Evolutionary conservation across 2,113 vertebrate genomes (phyloP).

Genomic region (Mustelus asterias): DNA sequence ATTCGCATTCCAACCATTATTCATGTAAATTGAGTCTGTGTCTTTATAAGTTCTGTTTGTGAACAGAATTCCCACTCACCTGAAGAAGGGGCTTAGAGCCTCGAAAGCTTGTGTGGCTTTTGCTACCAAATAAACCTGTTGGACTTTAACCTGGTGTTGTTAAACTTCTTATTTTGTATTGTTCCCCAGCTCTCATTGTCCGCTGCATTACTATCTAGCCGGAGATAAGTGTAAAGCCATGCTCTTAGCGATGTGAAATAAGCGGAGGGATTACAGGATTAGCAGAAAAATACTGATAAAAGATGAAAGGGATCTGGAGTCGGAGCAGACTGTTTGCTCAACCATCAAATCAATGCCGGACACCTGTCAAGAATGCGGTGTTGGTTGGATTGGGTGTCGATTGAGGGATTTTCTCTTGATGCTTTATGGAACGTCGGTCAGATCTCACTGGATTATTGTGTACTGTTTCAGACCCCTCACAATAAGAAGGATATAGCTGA

Average conservation of each 20-base stretch:
- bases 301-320: slow-evolving; percentile 18
- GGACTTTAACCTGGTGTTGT: too few species aligned
- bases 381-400: slow-evolving; percentile 3
- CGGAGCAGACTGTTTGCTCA: not conserved
- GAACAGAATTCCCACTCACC: too few species aligned
- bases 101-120: too few species aligned
- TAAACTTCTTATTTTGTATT: too few species aligned
- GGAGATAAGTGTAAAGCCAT: not conserved
- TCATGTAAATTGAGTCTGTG: too few species aligned
- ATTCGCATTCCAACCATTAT: too few species aligned
- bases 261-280: slow-evolving; percentile 14
- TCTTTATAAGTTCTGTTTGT: too few species aligned
- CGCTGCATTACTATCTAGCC: not conserved
- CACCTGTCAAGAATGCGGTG: not conserved
- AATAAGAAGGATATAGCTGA: not conserved
- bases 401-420: not conserved
- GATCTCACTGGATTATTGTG: not conserved
- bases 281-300: slow-evolving; percentile 7
- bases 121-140: too few species aligned
- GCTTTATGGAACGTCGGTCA: not conserved
- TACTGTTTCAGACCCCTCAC: not conserved
- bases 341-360: not conserved
- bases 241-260: slow-evolving; percentile 23
- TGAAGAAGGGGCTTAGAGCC: too few species aligned
- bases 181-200: not conserved